Evolutionary conservation across 2,888 invertebrate genomes (phyloP), one percentile per base, ranked within the genome.

Genomic region (Machimus rusticus): DNA sequence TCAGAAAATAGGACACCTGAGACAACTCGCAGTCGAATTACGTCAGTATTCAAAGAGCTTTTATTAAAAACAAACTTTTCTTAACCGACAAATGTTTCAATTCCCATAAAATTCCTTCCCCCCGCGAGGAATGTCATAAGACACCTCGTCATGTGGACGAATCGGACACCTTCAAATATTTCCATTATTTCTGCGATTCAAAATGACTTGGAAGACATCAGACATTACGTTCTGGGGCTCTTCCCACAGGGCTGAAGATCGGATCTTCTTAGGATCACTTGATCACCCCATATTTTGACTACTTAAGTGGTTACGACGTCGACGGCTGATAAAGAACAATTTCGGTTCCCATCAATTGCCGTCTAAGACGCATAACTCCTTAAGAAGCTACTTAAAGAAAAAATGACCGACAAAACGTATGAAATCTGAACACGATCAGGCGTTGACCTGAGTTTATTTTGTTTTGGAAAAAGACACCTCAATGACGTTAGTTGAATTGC

Each of bases 251-350:
- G n/a, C 51, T n/a, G 3, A 14, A 55, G 55, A 55, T 66, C 23
- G 66, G 66, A 66, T 78, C 78, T 78, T 39, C 16, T 23, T 6
- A 78, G 43, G 78, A 78, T 78, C 78, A 78, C 78, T 78, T 78
- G 78, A 78, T 78, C 78, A 37, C 78, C 16, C 43, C n/a, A 78
- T 78, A 78, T 78, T 78, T 78, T 43, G 78, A 43, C 43, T 78
- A 78, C 37, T 19, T 34, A 8, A 77, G 55, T 55, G n/a, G 55
- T 28, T 23, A 4, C 4, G 78, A 43, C 16, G 43, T 78, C 23
- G n/a, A 12, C 78, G 19, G 1, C 8, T 78, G 43, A 46, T 23
- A 78, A 43, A 19, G 14, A 76, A n/a, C 2, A 43, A 43, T 19
- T 37, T 43, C 19, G 1, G 37, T 78, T 78, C 78, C 78, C 78